phyloP scores from a whole-genome alignment of 2,113 vertebrate species.

The Esox niger region DNA sequence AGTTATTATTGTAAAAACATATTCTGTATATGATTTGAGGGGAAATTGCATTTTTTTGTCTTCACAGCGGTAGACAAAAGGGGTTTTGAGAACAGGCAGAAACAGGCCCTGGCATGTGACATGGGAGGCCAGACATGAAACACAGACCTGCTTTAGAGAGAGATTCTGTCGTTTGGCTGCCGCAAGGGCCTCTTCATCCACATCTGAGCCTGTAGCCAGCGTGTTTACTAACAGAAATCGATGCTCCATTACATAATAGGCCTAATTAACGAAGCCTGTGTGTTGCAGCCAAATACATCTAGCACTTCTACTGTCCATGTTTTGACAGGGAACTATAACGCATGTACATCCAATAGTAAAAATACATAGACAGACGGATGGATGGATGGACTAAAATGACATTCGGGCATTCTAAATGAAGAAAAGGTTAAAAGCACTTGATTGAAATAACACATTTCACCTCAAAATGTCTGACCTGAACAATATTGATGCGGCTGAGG shows the following conservation, averaged over 20 bases:
- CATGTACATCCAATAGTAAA: background rate
- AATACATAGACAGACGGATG: background rate
- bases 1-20: too few species aligned
- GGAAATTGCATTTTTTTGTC: background rate
- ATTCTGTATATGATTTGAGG: background rate
- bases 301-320: conserved; percentile 2
- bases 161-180: background rate
- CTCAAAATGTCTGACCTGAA: too few species aligned
- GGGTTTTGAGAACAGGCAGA: background rate
- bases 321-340: conserved; percentile 3
- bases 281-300: conserved; percentile 18
- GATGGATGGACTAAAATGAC: background rate
- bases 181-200: conserved; percentile 2
- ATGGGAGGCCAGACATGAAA: background rate
- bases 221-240: conserved; percentile 40
- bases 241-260: conserved; percentile 36
- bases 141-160: background rate
- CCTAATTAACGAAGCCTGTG: conserved; percentile 35
- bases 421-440: too few species aligned
- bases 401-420: too few species aligned
- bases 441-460: too few species aligned
- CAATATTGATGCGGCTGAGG: too few species aligned
- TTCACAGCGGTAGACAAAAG: background rate
- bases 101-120: background rate
- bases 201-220: conserved; percentile 7